Base-by-base conservation (phyloP, 2,113 vertebrate genomes). In the Hydrochoerus hydrochaeris region DNA sequence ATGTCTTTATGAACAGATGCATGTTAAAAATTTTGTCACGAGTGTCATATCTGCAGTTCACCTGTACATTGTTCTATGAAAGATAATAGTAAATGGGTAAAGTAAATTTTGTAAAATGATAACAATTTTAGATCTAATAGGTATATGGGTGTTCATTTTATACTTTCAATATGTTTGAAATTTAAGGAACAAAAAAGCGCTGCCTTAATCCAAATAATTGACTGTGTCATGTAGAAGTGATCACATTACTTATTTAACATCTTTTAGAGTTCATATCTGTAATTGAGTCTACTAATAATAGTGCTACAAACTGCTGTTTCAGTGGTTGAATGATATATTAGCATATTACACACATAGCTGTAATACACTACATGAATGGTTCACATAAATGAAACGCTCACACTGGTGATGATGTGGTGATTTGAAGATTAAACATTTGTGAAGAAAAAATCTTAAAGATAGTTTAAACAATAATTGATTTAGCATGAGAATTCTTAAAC, bases 1-100 rank as follows among this genome's bases (percentile, higher is more conserved):
- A 85, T 71, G 12, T 41, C 13, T 91, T 93, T 89, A 44, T 93
- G 91, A 94, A n/a, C 54, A 95, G 13, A 41, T 83, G 11, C 10
- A 63, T 81, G 14, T 41, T 84, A 89, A 83, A 83, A 83, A 38
- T 95, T 97, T 96, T 19, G 85, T 41, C 49, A 75, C 14, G 93
- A 82, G 46, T 90, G 35, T 49, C 52, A 65, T 67, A 62, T 28
- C 57, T 88, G 12, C 5, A 77, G 35, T 69, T 89, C 10, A 19
- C 14, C 84, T 95, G 35, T 20, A n/a, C 32, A 52, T 54, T 17
- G 12, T 81, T 94, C 38, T 49, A n/a, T 87, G 58, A 84, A 81
- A 87, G 49, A 81, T 57, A 71, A 75, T 81, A 81, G 13, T 90
- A 8, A 90, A 8, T 77, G 30, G 8, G 26, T 67, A 90, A 60